Evolutionary conservation across 2,888 invertebrate species (phyloP).

Genomic region (Pristionchus maxplancki): DNA sequence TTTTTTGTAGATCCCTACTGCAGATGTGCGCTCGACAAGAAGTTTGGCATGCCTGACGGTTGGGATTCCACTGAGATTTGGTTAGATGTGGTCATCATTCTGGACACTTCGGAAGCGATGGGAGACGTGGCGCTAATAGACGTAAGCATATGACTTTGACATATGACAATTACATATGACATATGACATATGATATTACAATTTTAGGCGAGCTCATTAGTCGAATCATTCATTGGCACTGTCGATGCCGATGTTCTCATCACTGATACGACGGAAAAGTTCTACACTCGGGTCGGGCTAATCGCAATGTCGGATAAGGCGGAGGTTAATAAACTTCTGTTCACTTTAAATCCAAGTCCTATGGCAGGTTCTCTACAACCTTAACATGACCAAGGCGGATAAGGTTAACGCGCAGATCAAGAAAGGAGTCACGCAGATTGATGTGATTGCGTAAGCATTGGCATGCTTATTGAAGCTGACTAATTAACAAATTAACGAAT

Average conservation of each 20-base stretch:
- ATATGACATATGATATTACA: not conserved
- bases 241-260: not conserved
- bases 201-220: not conserved
- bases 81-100: not conserved
- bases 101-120: not conserved
- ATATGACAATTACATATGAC: too few species aligned
- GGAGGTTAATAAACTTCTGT: not conserved
- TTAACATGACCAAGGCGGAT: not conserved
- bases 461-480: too few species aligned
- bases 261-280: not conserved
- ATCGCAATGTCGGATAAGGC: not conserved
- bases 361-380: not conserved
- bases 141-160: not conserved
- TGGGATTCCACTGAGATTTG: not conserved
- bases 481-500: too few species aligned
- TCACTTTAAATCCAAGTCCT: too few species aligned
- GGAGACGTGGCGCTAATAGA: not conserved
- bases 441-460: not conserved
- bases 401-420: not conserved
- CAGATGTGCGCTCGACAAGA: too few species aligned
- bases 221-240: not conserved
- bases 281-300: not conserved
- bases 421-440: not conserved
- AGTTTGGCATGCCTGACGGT: not conserved
- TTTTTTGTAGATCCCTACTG: too few species aligned